Evolutionary conservation across 2,797 vertebrate species (phyloP).

Genomic region (Sarcophilus harrisii): DNA sequence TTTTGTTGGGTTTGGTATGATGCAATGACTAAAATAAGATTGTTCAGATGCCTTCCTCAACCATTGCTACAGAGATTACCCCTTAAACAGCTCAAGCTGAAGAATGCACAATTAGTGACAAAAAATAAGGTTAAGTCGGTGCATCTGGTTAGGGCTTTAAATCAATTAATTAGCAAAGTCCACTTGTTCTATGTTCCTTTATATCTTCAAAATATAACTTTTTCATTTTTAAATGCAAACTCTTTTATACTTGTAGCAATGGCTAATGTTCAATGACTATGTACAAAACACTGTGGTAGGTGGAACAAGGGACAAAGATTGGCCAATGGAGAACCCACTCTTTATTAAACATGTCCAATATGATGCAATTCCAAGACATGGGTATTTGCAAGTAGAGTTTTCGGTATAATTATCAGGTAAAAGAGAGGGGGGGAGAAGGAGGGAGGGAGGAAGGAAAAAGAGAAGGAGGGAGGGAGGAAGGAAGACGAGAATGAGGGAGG

Average conservation of each 20-base stretch:
- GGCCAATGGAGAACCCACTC: background rate
- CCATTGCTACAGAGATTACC: background rate
- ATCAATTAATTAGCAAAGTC: slow-evolving; percentile 34
- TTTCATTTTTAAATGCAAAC: background rate
- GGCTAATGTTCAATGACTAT: background rate
- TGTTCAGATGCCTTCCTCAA: slow-evolving; percentile 69
- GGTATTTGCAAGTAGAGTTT: background rate
- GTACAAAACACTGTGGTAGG: background rate
- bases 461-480: no score
- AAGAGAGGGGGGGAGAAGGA: no score
- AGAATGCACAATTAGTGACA: slow-evolving; percentile 40
- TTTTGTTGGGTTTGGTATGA: slow-evolving; percentile 74
- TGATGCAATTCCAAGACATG: background rate
- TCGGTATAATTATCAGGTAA: background rate
- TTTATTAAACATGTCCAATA: background rate
- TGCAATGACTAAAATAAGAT: slow-evolving; percentile 75
- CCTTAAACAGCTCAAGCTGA: slow-evolving; percentile 41
- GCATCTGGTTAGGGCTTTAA: slow-evolving; percentile 29
- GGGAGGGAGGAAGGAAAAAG: no score
- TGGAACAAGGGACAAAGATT: background rate
- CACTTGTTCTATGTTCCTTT: slow-evolving; percentile 21
- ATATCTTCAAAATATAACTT: slow-evolving; percentile 21
- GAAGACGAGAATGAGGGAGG: no score
- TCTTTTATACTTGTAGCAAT: background rate
- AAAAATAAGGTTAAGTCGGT: slow-evolving; percentile 37